phyloP scores from a whole-genome alignment of 2,888 invertebrate genomes.

The Stenichneumon culpator region DNA sequence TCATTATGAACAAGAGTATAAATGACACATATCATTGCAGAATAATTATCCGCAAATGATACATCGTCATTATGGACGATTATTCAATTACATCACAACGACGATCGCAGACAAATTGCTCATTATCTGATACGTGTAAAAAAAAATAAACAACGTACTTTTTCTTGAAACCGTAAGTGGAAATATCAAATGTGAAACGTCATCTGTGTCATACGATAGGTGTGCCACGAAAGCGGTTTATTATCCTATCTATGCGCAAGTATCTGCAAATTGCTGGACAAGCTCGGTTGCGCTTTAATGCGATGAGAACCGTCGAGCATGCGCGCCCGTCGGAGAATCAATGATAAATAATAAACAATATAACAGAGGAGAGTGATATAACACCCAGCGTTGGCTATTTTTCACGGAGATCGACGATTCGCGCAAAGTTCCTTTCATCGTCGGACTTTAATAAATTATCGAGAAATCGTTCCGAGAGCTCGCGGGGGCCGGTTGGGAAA shows the following conservation, averaged over 20 bases:
- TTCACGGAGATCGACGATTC: conserved; percentile 40
- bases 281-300: not conserved
- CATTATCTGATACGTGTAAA: not conserved
- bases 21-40: too few relatives aligned
- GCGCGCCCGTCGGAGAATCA: not conserved
- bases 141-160: not conserved
- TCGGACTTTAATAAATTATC: conserved; percentile 57
- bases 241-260: not conserved
- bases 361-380: conserved; percentile 34
- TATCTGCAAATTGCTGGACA: conserved; percentile 5
- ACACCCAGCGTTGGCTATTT: conserved; percentile 27
- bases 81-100: too few relatives aligned
- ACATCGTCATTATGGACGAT: too few relatives aligned
- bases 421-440: conserved; percentile 47
- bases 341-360: conserved; percentile 34
- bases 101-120: not conserved
- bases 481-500: conserved; percentile 46
- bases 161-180: not conserved
- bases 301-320: not conserved
- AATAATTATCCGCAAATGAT: too few relatives aligned
- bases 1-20: too few relatives aligned
- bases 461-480: conserved; percentile 31
- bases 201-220: conserved; percentile 3
- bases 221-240: conserved; percentile 1
- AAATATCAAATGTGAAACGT: not conserved